phyloP scores from a whole-genome alignment of 2,113 vertebrate species.

The Pseudorasbora parva region DNA sequence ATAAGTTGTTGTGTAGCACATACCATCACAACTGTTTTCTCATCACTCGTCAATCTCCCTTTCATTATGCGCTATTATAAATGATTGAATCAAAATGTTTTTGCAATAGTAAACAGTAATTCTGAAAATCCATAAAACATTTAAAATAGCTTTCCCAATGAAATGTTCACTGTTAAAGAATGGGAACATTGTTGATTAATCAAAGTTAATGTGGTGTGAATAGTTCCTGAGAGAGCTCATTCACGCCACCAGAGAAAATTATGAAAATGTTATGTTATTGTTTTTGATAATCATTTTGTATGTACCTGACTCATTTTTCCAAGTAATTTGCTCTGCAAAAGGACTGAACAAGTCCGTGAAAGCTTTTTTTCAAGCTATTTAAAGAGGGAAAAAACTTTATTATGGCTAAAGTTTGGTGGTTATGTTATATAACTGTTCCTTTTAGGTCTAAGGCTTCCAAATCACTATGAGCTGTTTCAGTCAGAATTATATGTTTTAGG shows the following conservation, averaged over 20 bases:
- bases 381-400: not conserved
- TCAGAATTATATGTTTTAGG: not conserved
- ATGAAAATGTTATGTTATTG: not conserved
- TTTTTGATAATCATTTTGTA: not conserved
- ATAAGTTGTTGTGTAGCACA: not conserved
- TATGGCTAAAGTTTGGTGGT: not conserved
- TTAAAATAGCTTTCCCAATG: not conserved
- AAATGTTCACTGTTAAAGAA: constrained; percentile 5
- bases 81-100: not conserved
- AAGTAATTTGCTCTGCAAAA: not conserved
- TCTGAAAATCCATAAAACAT: constrained; percentile 5
- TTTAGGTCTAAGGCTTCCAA: not conserved
- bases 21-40: not conserved
- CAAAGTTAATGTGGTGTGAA: constrained; percentile 9
- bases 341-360: not conserved
- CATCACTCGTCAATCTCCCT: not conserved
- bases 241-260: not conserved
- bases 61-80: constrained; percentile 3
- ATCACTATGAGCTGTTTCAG: not conserved
- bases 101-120: not conserved
- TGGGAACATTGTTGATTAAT: not conserved
- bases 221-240: not conserved
- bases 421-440: not conserved
- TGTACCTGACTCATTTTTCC: not conserved
- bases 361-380: not conserved